These are phyloP conservation scores for Synanthedon andrenaeformis DNA, from an alignment of 2,888 invertebrate species.

Conservation along the genomic window DNA sequence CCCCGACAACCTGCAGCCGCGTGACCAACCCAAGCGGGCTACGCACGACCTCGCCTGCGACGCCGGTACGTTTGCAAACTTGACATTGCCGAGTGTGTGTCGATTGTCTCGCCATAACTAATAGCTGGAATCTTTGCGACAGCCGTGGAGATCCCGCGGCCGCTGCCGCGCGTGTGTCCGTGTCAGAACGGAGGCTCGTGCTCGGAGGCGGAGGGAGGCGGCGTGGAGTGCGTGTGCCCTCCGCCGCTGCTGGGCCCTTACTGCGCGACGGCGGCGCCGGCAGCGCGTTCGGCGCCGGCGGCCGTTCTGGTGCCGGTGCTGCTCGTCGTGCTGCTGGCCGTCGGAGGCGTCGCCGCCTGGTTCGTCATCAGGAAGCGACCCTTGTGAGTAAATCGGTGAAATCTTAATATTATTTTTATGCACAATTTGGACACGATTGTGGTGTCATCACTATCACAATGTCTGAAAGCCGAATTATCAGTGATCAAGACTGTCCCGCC, in stretches of 20 bases:
- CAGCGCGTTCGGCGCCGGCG: conserved; percentile 69
- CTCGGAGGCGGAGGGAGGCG: conserved; percentile 53
- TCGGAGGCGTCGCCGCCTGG: conserved; percentile 82
- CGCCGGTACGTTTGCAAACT: conserved; percentile 65
- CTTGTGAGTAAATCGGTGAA: conserved; percentile 83
- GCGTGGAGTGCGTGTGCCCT: conserved; percentile 75
- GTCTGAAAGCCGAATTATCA: too few relatives aligned
- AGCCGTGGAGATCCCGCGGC: conserved; percentile 80
- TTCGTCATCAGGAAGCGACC: conserved; percentile 85
- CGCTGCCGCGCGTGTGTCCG: conserved; percentile 81
- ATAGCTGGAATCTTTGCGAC: conserved; percentile 5
- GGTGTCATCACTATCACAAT: too few relatives aligned
- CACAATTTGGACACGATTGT: too few relatives aligned
- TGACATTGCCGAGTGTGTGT: neutral
- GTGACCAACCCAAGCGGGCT: conserved; percentile 50
- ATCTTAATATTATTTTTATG: too few relatives aligned
- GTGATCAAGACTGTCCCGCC: too few relatives aligned
- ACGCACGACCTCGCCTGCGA: conserved; percentile 82
- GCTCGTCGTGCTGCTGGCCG: conserved; percentile 78
- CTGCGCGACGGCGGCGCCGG: conserved; percentile 73
- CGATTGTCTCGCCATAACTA: neutral
- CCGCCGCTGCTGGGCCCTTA: conserved; percentile 75
- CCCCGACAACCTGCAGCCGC: conserved; percentile 76
- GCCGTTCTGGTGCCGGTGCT: conserved; percentile 87
- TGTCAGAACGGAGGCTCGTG: conserved; percentile 92